These are phyloP conservation scores for Polylopha cassiicola DNA, from an alignment of 2,888 invertebrate species.

Conservation along the genomic window DNA sequence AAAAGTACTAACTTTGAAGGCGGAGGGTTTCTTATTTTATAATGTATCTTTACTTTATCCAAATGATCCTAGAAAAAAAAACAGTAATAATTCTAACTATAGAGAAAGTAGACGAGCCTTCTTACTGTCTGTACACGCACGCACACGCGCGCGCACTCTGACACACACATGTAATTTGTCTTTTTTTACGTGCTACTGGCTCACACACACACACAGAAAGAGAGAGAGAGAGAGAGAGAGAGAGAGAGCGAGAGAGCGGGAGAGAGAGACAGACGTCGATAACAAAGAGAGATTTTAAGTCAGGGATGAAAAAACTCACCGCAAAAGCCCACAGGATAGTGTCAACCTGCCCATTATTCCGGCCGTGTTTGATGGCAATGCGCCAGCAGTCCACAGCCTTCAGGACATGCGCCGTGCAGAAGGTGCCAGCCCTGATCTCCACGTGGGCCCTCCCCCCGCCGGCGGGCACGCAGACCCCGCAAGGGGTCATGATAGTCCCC, in stretches of 20 bases:
- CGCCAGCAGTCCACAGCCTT: constrained; percentile 45
- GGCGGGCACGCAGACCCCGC: constrained; percentile 38
- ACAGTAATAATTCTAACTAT: not conserved
- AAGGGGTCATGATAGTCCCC: constrained; percentile 49
- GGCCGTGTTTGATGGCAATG: constrained; percentile 41
- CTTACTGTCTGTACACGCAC: too few relatives aligned
- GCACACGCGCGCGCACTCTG: too few relatives aligned
- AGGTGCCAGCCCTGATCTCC: constrained; percentile 55
- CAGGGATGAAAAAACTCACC: constrained; percentile 37
- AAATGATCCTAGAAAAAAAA: constrained; percentile 28
- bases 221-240: too few relatives aligned
- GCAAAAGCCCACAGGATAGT: constrained; percentile 39
- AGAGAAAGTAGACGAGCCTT: too few relatives aligned
- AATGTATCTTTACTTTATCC: constrained; percentile 45
- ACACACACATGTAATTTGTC: too few relatives aligned
- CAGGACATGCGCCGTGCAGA: constrained; percentile 59
- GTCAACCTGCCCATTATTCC: constrained; percentile 33
- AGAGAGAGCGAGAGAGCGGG: too few relatives aligned
- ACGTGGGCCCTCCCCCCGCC: constrained; percentile 46
- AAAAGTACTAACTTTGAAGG: constrained; percentile 37
- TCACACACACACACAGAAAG: too few relatives aligned
- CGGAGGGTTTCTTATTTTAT: constrained; percentile 35
- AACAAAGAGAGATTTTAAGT: too few relatives aligned
- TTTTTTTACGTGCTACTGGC: too few relatives aligned
- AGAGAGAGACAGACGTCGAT: too few relatives aligned